Evolutionary conservation across 92 coral and sea anemone genomes (phyloP).

Genomic region (Porites rus): DNA sequence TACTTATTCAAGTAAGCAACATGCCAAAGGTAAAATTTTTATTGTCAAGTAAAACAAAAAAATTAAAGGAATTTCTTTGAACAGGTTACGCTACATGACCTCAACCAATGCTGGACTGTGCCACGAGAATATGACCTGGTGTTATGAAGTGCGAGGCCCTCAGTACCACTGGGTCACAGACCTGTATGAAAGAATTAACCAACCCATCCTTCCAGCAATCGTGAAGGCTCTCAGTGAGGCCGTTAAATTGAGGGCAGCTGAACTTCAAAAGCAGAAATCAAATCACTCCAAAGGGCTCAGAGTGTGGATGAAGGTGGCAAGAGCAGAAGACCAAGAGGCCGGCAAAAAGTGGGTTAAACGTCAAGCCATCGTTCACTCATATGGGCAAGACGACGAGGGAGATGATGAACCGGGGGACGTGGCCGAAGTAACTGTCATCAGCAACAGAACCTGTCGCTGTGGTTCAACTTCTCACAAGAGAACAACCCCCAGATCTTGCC

Average conservation of each 20-base stretch:
- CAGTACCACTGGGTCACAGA: conserved; percentile 1
- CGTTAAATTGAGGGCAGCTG: background rate
- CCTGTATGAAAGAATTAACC: background rate
- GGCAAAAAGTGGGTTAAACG: background rate
- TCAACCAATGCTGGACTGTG: conserved; percentile 64
- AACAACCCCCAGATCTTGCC: conserved; percentile 32
- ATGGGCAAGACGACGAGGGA: background rate
- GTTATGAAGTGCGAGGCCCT: conserved; percentile 26
- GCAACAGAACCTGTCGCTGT: conserved; percentile 17
- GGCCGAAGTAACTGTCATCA: background rate
- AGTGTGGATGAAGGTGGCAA: background rate
- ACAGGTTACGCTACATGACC: conserved; percentile 66
- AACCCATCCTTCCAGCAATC: conserved; percentile 3
- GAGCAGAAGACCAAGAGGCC: background rate
- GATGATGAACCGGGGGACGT: background rate
- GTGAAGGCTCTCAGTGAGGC: background rate
- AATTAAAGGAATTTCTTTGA: background rate
- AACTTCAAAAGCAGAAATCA: background rate
- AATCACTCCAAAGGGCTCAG: background rate
- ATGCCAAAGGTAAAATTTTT: background rate
- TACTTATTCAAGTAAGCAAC: background rate
- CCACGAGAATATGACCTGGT: conserved; percentile 75
- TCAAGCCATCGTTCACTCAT: background rate
- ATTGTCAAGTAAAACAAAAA: too few relatives aligned
- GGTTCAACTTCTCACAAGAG: conserved; percentile 38